phyloP scores from a whole-genome alignment of 2,113 vertebrate species.

The Phasianus colchicus region DNA sequence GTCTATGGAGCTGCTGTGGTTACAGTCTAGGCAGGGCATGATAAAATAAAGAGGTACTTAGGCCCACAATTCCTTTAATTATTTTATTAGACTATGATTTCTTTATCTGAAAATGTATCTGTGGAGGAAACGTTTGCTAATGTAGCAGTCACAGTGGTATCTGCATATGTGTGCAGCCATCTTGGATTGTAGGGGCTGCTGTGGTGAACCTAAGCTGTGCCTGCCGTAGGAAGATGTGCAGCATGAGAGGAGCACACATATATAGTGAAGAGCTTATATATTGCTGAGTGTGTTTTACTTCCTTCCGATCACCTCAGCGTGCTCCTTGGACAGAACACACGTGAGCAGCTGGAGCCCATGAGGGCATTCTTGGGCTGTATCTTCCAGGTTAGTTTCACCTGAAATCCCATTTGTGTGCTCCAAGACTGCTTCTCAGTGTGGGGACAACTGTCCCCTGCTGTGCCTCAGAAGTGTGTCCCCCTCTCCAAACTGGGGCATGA shows the following conservation, averaged over 20 bases:
- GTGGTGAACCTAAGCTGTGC: background rate
- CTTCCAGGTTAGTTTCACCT: background rate
- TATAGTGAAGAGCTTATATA: background rate
- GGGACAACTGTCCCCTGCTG: background rate
- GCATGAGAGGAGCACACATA: background rate
- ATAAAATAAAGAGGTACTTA: background rate
- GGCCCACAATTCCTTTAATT: background rate
- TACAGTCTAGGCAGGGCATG: background rate
- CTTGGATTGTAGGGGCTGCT: background rate
- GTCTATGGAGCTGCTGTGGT: background rate
- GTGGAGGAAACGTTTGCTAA: background rate
- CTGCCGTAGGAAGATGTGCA: background rate
- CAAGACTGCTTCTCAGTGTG: background rate
- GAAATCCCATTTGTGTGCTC: background rate
- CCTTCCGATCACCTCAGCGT: background rate
- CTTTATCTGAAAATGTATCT: background rate
- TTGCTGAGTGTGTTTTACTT: background rate
- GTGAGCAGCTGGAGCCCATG: background rate
- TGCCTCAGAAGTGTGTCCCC: background rate
- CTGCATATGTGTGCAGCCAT: background rate
- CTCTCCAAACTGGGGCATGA: background rate
- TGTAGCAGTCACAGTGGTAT: fast-evolving
- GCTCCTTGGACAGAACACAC: background rate
- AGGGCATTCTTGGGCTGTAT: background rate
- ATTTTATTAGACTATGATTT: background rate